Percentiles rank a stretch among this genome's conserved stretches.
These are phyloP conservation scores for Tangara arthus DNA, from an alignment of 2,797 vertebrate species.

Conservation along the genomic window DNA sequence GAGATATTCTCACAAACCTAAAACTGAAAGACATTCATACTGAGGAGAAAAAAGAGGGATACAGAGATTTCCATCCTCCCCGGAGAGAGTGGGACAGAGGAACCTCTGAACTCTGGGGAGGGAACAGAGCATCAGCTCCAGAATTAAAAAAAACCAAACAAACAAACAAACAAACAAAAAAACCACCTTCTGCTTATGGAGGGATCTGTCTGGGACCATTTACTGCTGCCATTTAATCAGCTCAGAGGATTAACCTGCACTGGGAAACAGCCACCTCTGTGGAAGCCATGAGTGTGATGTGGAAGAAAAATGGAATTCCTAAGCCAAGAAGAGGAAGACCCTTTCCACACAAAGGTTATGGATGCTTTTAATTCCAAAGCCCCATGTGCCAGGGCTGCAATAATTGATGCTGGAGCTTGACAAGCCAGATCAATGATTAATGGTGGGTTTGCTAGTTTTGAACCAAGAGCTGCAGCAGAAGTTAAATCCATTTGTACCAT, in stretches of 20 bases:
- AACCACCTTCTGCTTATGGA: background rate
- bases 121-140: background rate
- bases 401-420: constrained; percentile 28
- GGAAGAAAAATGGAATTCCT: constrained; percentile 4
- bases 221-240: background rate
- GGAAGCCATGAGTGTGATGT: background rate
- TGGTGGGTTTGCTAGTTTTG: constrained; percentile 28
- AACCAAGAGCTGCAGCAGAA: background rate
- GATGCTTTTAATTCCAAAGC: constrained; percentile 60
- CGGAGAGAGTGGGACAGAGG: background rate
- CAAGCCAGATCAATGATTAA: constrained; percentile 53
- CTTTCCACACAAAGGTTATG: constrained; percentile 35
- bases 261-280: background rate
- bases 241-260: background rate
- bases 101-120: background rate
- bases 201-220: background rate
- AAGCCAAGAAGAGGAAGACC: background rate
- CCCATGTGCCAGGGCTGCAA: background rate
- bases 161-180: too few relatives aligned
- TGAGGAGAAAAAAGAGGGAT: background rate
- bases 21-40: background rate
- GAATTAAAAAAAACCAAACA: too few relatives aligned
- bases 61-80: background rate
- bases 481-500: constrained; percentile 3
- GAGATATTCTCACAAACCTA: background rate